Evolutionary conservation across 2,113 vertebrate species (phyloP).

Genomic region (Xyrauchen texanus): DNA sequence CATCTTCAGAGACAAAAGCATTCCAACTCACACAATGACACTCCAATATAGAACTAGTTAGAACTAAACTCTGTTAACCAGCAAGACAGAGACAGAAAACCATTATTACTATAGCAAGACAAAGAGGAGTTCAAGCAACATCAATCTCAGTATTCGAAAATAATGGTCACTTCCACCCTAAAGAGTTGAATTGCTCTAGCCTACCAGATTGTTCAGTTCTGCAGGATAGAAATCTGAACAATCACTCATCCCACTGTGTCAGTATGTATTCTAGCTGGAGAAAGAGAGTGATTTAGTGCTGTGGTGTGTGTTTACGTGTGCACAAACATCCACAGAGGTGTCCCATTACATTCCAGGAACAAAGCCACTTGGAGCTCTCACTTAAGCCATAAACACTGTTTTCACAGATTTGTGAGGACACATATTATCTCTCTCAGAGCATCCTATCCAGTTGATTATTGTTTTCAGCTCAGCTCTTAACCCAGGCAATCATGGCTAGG

Average conservation of each 20-base stretch:
- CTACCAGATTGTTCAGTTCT: conserved; percentile 45
- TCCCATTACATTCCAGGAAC: conserved; percentile 30
- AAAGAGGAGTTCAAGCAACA: conserved; percentile 49
- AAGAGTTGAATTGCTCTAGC: conserved; percentile 55
- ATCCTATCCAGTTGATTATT: conserved; percentile 70
- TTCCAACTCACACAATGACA: not conserved
- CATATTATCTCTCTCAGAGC: conserved; percentile 44
- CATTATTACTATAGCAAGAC: conserved; percentile 43
- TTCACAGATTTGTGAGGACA: conserved; percentile 44
- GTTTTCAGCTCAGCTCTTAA: conserved; percentile 62
- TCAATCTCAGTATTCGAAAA: conserved; percentile 67
- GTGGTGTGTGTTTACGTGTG: not conserved
- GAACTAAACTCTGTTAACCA: conserved; percentile 56
- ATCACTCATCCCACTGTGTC: conserved; percentile 38
- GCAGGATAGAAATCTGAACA: conserved; percentile 64
- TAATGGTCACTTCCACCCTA: conserved; percentile 66
- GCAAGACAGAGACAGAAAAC: not conserved
- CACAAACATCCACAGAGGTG: not conserved
- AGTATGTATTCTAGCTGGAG: conserved; percentile 19
- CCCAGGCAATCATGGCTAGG: conserved; percentile 51
- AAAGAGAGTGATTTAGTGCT: conserved; percentile 13
- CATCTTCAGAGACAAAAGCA: not conserved
- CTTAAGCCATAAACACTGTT: conserved; percentile 47
- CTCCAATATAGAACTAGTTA: conserved; percentile 42
- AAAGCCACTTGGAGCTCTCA: conserved; percentile 41